Conservation (phyloP, 2,888 invertebrate species). For the Polymixis flavicincta region DNA sequence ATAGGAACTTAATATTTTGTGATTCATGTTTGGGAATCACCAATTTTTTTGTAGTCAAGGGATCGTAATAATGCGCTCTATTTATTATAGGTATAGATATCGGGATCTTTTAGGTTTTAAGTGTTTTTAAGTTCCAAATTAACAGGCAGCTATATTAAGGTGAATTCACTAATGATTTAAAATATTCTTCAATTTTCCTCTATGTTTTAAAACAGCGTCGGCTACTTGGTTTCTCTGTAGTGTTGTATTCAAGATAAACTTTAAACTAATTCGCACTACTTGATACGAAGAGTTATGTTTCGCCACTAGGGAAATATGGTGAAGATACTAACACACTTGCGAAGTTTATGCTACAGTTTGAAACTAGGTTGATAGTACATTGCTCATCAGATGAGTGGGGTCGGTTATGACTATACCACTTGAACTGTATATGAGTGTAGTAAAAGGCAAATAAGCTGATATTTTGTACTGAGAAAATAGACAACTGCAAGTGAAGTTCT, state of each 20-base stretch:
- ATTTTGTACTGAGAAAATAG: background rate
- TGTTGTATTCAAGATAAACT: slow-evolving; percentile 33
- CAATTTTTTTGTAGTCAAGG: too few relatives aligned
- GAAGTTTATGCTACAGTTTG: slow-evolving; percentile 34
- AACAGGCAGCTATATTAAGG: background rate
- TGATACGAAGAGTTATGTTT: slow-evolving; percentile 25
- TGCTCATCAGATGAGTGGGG: slow-evolving; percentile 21
- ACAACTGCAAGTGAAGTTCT: background rate
- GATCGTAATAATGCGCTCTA: too few relatives aligned
- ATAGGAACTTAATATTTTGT: slow-evolving; percentile 1
- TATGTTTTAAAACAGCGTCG: background rate
- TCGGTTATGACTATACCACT: slow-evolving; percentile 15
- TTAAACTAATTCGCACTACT: slow-evolving; percentile 40
- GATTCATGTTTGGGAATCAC: slow-evolving; percentile 21
- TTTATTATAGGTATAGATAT: too few relatives aligned
- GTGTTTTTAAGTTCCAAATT: too few relatives aligned
- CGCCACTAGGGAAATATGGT: slow-evolving; percentile 51
- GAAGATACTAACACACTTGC: slow-evolving; percentile 47
- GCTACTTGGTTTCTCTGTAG: background rate
- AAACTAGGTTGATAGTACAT: slow-evolving; percentile 49
- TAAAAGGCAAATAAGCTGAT: background rate
- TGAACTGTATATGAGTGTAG: slow-evolving; percentile 13
- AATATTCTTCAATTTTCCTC: background rate
- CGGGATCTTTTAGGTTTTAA: too few relatives aligned
- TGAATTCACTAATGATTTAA: background rate